Evolutionary conservation across 37 sponge, comb jelly and placozoan genomes (phyloP).

Genomic region (Dysidea cf. avara): DNA sequence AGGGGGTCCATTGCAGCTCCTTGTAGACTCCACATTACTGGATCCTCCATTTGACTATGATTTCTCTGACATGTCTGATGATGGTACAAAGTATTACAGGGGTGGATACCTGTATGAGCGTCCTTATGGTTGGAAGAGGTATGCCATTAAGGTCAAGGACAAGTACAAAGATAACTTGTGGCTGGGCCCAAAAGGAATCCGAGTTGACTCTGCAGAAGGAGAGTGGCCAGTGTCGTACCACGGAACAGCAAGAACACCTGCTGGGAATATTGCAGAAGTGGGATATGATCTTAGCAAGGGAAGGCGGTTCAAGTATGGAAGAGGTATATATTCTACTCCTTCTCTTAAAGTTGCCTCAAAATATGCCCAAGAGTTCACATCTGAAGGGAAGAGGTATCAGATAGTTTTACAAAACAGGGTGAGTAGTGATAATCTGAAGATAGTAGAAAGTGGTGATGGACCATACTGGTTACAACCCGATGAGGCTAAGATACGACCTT

Average conservation of each 20-base stretch:
- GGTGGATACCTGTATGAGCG: slow-evolving; percentile 23
- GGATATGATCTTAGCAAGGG: slow-evolving; percentile 31
- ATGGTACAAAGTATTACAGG: neutral
- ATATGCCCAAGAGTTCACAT: slow-evolving; percentile 9
- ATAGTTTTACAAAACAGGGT: slow-evolving; percentile 51
- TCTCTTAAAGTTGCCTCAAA: slow-evolving; percentile 28
- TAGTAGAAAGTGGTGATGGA: slow-evolving; percentile 17
- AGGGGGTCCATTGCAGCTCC: too few species aligned
- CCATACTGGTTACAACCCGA: slow-evolving; percentile 26
- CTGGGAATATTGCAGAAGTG: slow-evolving; percentile 15
- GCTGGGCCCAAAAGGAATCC: slow-evolving; percentile 16
- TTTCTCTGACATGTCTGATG: slow-evolving; percentile 17
- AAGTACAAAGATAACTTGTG: slow-evolving; percentile 14
- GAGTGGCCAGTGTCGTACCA: slow-evolving; percentile 59
- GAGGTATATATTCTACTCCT: slow-evolving; percentile 43
- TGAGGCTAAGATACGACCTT: slow-evolving; percentile 4
- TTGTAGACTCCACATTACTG: neutral
- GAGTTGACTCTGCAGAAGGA: neutral
- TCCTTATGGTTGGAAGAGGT: slow-evolving; percentile 28
- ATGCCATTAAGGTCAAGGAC: slow-evolving; percentile 9
- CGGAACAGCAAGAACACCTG: slow-evolving; percentile 31
- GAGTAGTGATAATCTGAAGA: slow-evolving; percentile 3
- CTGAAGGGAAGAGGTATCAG: slow-evolving; percentile 25
- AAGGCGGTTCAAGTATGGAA: slow-evolving; percentile 23
- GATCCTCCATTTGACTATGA: slow-evolving; percentile 25